phyloP scores from a whole-genome alignment of 2,888 invertebrate genomes.

The Galerucella pusilla region DNA sequence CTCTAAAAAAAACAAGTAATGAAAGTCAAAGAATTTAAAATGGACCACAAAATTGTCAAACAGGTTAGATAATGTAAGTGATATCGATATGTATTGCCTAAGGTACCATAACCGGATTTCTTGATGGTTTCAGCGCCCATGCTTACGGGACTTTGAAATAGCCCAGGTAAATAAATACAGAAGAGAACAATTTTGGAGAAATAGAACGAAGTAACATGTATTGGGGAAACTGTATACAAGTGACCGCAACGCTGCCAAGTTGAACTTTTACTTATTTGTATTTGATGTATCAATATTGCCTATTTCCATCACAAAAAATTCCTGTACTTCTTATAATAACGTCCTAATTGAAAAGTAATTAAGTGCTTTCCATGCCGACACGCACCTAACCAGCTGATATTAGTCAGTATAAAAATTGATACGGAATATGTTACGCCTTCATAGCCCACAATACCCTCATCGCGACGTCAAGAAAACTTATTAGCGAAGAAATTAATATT shows the following conservation, averaged over 20 bases:
- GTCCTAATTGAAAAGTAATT: not conserved
- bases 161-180: conserved; percentile 16
- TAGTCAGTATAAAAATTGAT: not conserved
- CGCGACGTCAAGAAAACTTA: not conserved
- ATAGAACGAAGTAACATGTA: no score
- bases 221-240: no score
- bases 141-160: conserved; percentile 27
- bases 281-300: no score
- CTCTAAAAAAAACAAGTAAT: conserved; percentile 3
- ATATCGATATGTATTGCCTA: conserved; percentile 37
- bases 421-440: not conserved
- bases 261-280: no score
- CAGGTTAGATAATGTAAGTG: conserved; percentile 35
- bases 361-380: not conserved
- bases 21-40: conserved; percentile 30
- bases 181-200: no score
- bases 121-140: conserved; percentile 36
- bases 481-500: conserved; percentile 3
- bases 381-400: not conserved
- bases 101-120: conserved; percentile 35
- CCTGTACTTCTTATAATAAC: no score
- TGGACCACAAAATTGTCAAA: conserved; percentile 37
- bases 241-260: no score
- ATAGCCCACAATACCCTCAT: conserved; percentile 11
- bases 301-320: no score